Evolutionary conservation across 2,797 vertebrate species (phyloP).

Genomic region (Sus cebifrons): DNA sequence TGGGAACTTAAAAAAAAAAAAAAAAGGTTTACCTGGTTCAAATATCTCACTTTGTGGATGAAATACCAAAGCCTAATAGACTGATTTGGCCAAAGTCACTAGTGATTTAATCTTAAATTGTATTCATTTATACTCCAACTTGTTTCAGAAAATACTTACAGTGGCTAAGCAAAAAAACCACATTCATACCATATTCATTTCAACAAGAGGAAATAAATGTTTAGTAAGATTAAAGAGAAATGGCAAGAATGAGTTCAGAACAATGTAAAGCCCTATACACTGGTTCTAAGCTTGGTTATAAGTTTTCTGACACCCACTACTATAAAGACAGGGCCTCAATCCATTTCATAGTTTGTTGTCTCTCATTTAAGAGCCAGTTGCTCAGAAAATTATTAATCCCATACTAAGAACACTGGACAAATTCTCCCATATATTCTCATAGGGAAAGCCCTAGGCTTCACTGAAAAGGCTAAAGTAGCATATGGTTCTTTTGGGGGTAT

Average conservation of each 20-base stretch:
- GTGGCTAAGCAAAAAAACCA: not conserved
- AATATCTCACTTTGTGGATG: not conserved
- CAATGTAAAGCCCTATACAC: not conserved
- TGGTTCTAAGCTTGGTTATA: not conserved
- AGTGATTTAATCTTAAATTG: not conserved
- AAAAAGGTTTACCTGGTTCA: not conserved
- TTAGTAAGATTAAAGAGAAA: not conserved
- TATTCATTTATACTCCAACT: not conserved
- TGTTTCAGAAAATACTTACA: constrained; percentile 38
- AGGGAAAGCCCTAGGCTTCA: not conserved
- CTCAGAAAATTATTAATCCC: not conserved
- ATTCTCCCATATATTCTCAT: not conserved
- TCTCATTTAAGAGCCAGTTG: not conserved
- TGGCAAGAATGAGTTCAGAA: not conserved
- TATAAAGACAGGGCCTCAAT: not conserved
- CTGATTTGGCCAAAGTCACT: not conserved
- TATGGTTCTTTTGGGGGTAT: too few species aligned
- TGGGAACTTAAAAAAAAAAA: not conserved
- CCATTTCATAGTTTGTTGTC: not conserved
- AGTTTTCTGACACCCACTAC: not conserved
- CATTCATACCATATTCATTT: not conserved
- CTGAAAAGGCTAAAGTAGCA: not conserved
- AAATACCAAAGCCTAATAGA: not conserved
- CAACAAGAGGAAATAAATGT: constrained; percentile 1
- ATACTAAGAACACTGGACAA: not conserved